phyloP scores from a whole-genome alignment of 1,140 invertebrate genomes.

The Drosophila arizonae region DNA sequence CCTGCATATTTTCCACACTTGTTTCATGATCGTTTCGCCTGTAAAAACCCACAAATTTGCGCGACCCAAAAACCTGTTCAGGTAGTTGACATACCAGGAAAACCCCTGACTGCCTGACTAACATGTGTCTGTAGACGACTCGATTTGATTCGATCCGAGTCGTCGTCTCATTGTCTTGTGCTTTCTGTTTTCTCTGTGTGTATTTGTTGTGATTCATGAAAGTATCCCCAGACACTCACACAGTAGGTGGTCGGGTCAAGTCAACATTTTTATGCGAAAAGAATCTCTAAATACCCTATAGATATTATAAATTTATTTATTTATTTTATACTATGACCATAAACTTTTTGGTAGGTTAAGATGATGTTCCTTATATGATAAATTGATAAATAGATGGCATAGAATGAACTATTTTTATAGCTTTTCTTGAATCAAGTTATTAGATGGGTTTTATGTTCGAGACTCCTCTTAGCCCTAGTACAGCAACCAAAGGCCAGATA shows the following conservation, averaged over 20 bases:
- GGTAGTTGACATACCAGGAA: slow-evolving; percentile 60
- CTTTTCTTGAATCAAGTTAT: no score
- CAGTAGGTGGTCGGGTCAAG: slow-evolving; percentile 36
- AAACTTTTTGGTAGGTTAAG: no score
- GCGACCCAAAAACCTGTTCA: slow-evolving; percentile 63
- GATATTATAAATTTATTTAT: neutral
- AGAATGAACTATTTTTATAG: no score
- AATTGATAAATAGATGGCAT: no score
- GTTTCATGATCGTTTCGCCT: slow-evolving; percentile 33
- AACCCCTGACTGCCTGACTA: slow-evolving; percentile 72
- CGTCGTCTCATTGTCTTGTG: slow-evolving; percentile 59
- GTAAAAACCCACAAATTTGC: slow-evolving; percentile 65
- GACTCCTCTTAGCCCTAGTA: no score
- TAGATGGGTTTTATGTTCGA: no score
- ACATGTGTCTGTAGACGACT: slow-evolving; percentile 56
- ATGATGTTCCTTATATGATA: no score
- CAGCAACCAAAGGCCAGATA: no score
- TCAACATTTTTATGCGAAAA: slow-evolving; percentile 16
- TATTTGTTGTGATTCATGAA: slow-evolving; percentile 66
- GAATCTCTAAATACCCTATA: slow-evolving; percentile 15
- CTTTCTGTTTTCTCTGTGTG: neutral
- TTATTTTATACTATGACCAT: no score
- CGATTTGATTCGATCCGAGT: slow-evolving; percentile 17
- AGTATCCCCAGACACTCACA: slow-evolving; percentile 45
- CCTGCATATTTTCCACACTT: slow-evolving; percentile 50